Evolutionary conservation across 1,140 invertebrate genomes (phyloP).

Genomic region (Drosophila auraria): DNA sequence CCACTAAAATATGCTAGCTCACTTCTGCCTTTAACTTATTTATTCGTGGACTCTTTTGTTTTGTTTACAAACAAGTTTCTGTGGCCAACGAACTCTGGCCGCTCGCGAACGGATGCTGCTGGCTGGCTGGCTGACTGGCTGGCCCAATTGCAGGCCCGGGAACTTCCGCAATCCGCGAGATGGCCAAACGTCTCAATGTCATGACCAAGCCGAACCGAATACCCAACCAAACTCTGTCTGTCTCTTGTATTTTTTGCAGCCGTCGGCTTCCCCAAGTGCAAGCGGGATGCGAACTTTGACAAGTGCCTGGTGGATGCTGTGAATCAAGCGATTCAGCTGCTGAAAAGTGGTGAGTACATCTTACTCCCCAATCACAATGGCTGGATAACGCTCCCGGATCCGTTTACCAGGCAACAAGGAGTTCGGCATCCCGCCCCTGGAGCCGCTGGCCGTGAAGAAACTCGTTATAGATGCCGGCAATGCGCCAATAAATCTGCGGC

Average conservation of each 20-base stretch:
- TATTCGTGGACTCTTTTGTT: slow-evolving; percentile 46
- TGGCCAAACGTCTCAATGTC: slow-evolving; percentile 64
- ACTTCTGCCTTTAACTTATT: slow-evolving; percentile 35
- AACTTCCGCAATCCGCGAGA: slow-evolving; percentile 60
- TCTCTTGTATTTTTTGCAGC: slow-evolving; percentile 45
- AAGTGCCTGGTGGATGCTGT: slow-evolving; percentile 84
- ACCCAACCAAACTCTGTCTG: slow-evolving; percentile 28
- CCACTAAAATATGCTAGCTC: slow-evolving; percentile 63
- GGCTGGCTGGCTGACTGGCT: slow-evolving; percentile 23
- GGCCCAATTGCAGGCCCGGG: slow-evolving; percentile 60
- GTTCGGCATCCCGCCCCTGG: slow-evolving; percentile 81
- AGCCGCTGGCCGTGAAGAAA: slow-evolving; percentile 82
- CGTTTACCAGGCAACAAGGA: slow-evolving; percentile 78
- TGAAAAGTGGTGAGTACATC: slow-evolving; percentile 66
- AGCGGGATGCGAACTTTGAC: slow-evolving; percentile 81
- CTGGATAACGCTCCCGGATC: slow-evolving; percentile 19
- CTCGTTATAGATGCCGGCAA: slow-evolving; percentile 81
- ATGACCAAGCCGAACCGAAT: slow-evolving; percentile 32
- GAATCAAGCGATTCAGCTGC: slow-evolving; percentile 72
- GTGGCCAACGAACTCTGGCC: slow-evolving; percentile 77
- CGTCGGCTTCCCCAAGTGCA: slow-evolving; percentile 76
- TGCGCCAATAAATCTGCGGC: slow-evolving; percentile 86
- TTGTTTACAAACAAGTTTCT: slow-evolving; percentile 61
- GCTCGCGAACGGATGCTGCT: slow-evolving; percentile 14
- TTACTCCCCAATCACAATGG: neutral